Evolutionary conservation across 2,888 invertebrate species (phyloP), one percentile per base, ranked within the genome.

Genomic region (Formica aserva): DNA sequence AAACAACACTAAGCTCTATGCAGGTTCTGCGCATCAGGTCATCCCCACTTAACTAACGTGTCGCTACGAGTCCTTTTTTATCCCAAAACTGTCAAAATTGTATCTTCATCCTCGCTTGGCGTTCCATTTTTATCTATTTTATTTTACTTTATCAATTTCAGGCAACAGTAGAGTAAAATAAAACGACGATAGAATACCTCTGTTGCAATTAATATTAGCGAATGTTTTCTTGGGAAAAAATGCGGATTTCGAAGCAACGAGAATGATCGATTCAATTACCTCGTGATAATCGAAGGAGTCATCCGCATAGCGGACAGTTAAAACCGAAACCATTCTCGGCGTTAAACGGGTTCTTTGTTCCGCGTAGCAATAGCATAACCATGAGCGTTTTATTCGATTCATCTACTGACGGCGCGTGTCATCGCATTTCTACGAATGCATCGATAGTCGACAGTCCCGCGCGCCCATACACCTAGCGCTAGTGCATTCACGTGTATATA

Each of bases 361-460:
- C 74, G 22, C 60, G 29, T 35, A 60, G 74, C 78, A 72, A 78
- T 78, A 78, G 74, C 78, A 41, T 72, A 78, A 78, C 78, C 57
- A 71, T 45, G 78, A 72, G 32, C 78, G 74, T 78, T 78, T 78
- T 72, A 78, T 78, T 78, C 78, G 45, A 78, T 72, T 78, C 74
- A 72, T 60, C 74, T 60, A 60, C 78, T 60, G 71, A 60, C 57
- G 74, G 74, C 78, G 74, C 78, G 78, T 78, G 78, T 78, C 78
- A 78, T 72, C 45, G 78, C 74, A 60, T 72, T 60, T 72, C 74
- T 78, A 78, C 78, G 78, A 35, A 72, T 13, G 32, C 45, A 45
- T n/a, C 74, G 60, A 60, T 35, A 72, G 45, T 60, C 72, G 41
- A 45, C 41, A 13, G 41, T 13, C 41, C 41, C 41, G 41, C 78